Evolutionary conservation across 1,140 invertebrate genomes (phyloP).

Genomic region (Bradynema listronoti): DNA sequence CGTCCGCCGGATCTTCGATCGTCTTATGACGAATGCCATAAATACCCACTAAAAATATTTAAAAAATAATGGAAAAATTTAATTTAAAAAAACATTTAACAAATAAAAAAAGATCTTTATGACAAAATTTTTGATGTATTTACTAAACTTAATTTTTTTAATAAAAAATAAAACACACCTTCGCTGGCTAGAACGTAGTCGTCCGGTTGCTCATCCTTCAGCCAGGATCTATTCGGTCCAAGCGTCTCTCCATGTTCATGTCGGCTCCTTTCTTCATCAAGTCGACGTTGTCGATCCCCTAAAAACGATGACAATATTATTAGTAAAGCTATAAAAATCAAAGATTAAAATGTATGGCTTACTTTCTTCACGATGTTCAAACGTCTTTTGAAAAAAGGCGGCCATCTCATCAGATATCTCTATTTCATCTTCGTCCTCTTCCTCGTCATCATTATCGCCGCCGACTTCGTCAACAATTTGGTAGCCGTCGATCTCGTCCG

Average conservation of each 20-base stretch:
- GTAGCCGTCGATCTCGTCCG: background rate
- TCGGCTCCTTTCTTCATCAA: conserved; percentile 7
- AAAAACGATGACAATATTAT: background rate
- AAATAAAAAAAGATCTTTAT: background rate
- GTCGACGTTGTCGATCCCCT: background rate
- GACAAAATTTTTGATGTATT: too few relatives aligned
- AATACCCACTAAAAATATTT: conserved; percentile 7
- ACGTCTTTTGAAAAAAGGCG: conserved; percentile 2
- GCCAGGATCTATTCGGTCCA: background rate
- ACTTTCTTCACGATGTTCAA: conserved; percentile 10
- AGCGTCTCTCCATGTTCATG: too few relatives aligned
- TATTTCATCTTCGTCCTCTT: background rate
- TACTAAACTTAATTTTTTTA: too few relatives aligned
- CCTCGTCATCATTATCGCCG: background rate
- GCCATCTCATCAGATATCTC: conserved; percentile 7
- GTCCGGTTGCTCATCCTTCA: background rate
- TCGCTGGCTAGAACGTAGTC: conserved; percentile 6
- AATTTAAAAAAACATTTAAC: background rate
- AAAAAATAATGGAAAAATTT: background rate
- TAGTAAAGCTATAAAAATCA: background rate
- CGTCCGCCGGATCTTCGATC: background rate
- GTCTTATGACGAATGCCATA: background rate
- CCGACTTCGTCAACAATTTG: background rate
- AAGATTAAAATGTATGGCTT: background rate
- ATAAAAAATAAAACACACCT: background rate